Evolutionary conservation across 2,113 vertebrate genomes (phyloP).

Genomic region (Xyrauchen texanus): DNA sequence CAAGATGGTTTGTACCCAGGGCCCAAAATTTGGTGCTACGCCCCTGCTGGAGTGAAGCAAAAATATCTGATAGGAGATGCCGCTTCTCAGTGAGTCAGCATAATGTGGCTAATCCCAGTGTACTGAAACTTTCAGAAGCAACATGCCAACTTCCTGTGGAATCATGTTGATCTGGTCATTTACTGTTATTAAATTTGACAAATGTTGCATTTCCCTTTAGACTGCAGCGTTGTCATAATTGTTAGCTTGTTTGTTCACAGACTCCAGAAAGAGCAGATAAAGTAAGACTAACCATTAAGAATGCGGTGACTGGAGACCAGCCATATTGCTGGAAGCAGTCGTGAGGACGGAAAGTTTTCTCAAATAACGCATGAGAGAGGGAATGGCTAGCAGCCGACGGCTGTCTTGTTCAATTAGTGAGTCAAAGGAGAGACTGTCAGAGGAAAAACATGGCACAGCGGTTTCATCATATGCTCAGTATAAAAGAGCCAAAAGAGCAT

Average conservation of each 20-base stretch:
- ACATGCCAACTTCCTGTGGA: no score
- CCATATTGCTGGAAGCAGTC: conserved; percentile 49
- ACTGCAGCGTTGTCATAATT: not conserved
- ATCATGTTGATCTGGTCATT: no score
- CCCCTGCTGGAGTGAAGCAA: no score
- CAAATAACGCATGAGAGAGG: conserved; percentile 31
- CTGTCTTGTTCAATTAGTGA: conserved; percentile 83
- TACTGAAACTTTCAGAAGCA: no score
- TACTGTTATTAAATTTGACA: not conserved
- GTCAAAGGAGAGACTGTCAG: conserved; percentile 66
- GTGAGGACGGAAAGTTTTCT: conserved; percentile 21
- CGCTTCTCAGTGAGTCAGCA: no score
- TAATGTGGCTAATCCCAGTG: no score
- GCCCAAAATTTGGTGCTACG: no score
- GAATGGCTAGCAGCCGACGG: conserved; percentile 59
- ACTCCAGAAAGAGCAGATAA: conserved; percentile 5
- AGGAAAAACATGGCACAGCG: conserved; percentile 45
- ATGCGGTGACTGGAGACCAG: conserved; percentile 45
- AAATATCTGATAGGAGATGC: no score
- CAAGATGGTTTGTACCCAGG: no score
- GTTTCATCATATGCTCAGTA: conserved; percentile 45
- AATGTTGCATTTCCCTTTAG: not conserved
- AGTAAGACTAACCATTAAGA: conserved; percentile 34
- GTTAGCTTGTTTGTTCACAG: conserved; percentile 35
- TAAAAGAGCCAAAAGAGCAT: not conserved